Evolutionary conservation across 2,797 vertebrate species (phyloP).

Genomic region (Liasis olivaceus): DNA sequence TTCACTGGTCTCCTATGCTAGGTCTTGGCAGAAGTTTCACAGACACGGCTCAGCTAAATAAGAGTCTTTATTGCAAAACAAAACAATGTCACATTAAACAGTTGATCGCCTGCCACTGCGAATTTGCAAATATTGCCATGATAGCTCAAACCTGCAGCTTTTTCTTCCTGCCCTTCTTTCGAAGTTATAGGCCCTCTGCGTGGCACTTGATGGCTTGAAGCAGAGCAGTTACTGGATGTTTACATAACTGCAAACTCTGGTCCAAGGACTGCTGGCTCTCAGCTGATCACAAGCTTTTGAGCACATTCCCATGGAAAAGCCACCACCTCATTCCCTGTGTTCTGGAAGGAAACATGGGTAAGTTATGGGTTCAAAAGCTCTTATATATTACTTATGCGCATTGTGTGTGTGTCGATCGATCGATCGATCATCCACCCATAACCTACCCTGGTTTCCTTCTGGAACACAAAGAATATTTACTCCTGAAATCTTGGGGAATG

Average conservation of each 20-base stretch:
- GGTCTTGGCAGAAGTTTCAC: background rate
- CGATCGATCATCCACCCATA: no score
- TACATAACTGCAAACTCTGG: background rate
- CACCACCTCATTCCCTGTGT: background rate
- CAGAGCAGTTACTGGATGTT: background rate
- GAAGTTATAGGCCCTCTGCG: background rate
- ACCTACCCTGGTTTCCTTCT: background rate
- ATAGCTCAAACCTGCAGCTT: background rate
- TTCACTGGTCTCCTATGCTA: background rate
- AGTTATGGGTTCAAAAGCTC: no score
- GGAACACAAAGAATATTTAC: background rate
- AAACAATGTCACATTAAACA: background rate
- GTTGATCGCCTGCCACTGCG: background rate
- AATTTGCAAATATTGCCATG: background rate
- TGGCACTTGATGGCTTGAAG: background rate
- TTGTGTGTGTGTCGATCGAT: no score
- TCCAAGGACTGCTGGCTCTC: background rate
- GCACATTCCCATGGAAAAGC: background rate
- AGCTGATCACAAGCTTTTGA: background rate
- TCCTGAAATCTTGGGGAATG: background rate
- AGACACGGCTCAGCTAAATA: background rate
- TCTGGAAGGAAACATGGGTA: background rate
- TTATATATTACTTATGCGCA: no score
- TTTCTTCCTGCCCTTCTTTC: background rate
- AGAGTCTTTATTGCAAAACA: background rate